phyloP scores from a whole-genome alignment of 2,888 invertebrate species.

The Drosophila putrida region DNA sequence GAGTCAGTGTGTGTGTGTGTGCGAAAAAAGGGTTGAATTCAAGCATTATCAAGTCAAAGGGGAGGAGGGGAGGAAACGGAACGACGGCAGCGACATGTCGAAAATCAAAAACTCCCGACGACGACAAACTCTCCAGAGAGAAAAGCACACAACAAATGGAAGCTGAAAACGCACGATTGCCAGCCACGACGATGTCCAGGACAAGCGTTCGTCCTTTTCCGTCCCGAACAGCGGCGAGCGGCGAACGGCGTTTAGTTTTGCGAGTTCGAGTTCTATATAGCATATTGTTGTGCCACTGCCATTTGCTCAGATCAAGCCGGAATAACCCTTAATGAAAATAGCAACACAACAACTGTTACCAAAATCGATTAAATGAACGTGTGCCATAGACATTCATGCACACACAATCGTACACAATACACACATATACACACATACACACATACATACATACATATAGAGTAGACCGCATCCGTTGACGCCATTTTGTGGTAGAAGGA shows the following conservation, averaged over 20 bases:
- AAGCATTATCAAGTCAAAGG: slow-evolving; percentile 43
- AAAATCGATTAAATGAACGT: slow-evolving; percentile 77
- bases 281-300: slow-evolving; percentile 56
- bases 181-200: slow-evolving; percentile 42
- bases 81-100: slow-evolving; percentile 72
- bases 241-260: slow-evolving; percentile 49
- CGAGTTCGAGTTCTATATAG: slow-evolving; percentile 34
- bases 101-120: slow-evolving; percentile 76
- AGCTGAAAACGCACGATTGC: slow-evolving; percentile 62
- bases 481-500: slow-evolving; percentile 64
- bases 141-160: slow-evolving; percentile 60
- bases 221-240: slow-evolving; percentile 24
- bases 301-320: slow-evolving; percentile 71
- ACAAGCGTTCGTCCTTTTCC: slow-evolving; percentile 39
- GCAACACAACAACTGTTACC: slow-evolving; percentile 76
- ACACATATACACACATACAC: slow-evolving; percentile 15
- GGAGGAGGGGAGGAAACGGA: too few relatives aligned
- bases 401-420: background rate
- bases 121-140: slow-evolving; percentile 74
- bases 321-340: slow-evolving; percentile 81
- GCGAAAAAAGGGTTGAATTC: slow-evolving; percentile 62
- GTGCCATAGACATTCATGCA: slow-evolving; percentile 43
- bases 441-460: slow-evolving; percentile 1
- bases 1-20: slow-evolving; percentile 15
- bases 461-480: slow-evolving; percentile 69